Percentiles rank a stretch among this genome's conserved stretches.
phyloP scores from a whole-genome alignment of 2,113 vertebrate species.

The Euleptes europaea region DNA sequence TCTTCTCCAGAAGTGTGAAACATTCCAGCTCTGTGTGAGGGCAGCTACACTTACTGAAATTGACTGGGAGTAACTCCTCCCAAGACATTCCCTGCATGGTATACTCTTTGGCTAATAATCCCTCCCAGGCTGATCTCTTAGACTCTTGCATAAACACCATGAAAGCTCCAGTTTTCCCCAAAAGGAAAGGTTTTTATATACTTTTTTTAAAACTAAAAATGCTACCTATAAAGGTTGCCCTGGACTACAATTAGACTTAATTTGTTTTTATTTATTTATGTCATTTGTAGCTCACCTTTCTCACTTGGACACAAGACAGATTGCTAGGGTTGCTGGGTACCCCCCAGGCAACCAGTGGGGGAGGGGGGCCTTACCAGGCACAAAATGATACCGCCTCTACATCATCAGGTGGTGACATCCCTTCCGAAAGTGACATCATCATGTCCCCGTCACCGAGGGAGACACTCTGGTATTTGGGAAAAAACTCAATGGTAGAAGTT shows the following conservation, averaged over 20 bases:
- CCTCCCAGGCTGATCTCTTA: background rate
- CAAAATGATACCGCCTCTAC: no score
- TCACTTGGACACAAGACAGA: no score
- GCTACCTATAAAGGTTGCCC: background rate
- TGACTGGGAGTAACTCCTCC: background rate
- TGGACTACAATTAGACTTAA: background rate
- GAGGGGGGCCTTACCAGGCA: no score
- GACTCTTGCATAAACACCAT: background rate
- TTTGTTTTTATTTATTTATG: no score
- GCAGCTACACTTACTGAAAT: background rate
- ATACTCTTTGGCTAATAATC: background rate
- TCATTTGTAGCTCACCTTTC: no score
- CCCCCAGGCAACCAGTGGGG: no score
- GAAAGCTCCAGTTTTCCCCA: background rate
- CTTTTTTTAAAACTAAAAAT: background rate
- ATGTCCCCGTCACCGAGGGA: no score
- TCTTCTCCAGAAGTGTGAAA: background rate
- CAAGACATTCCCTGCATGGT: background rate
- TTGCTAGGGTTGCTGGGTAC: no score
- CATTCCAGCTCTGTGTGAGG: constrained; percentile 11
- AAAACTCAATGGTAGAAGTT: no score
- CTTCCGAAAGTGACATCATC: no score
- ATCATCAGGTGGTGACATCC: no score
- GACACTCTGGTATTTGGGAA: no score
- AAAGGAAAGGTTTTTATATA: background rate